These are phyloP conservation scores for Anguilla obscura DNA, from an alignment of 2,797 vertebrate species.

Conservation along the genomic window DNA sequence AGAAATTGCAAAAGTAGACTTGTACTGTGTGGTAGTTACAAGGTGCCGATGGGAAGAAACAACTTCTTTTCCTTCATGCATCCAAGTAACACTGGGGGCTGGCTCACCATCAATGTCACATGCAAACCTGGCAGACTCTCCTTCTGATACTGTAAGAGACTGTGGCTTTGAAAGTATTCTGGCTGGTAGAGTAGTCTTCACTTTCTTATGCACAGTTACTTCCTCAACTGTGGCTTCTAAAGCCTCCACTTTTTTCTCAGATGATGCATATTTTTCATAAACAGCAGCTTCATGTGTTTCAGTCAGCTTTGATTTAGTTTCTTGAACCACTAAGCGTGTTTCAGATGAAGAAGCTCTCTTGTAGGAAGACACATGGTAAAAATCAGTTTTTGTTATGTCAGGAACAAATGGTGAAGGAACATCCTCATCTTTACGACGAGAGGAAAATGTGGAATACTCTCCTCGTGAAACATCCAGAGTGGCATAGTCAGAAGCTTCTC, in stretches of 20 bases:
- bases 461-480: constrained; percentile 90
- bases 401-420: constrained; percentile 80
- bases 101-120: constrained; percentile 96
- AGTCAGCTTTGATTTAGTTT: constrained; percentile 82
- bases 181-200: constrained; percentile 82
- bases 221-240: constrained; percentile 76
- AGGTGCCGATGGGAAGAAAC: constrained; percentile 77
- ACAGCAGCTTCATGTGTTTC: constrained; percentile 79
- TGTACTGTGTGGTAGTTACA: constrained; percentile 88
- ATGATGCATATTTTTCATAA: constrained; percentile 72
- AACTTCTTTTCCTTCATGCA: constrained; percentile 72
- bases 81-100: constrained; percentile 87
- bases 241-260: constrained; percentile 73
- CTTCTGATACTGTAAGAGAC: constrained; percentile 85
- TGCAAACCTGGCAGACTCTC: constrained; percentile 86
- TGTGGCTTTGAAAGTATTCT: constrained; percentile 93
- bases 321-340: constrained; percentile 81
- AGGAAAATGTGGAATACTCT: constrained; percentile 88
- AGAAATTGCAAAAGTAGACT: constrained; percentile 89
- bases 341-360: constrained; percentile 86
- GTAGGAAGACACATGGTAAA: constrained; percentile 85
- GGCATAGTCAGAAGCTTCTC: constrained; percentile 95
- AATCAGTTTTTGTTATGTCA: constrained; percentile 84
- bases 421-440: constrained; percentile 87
- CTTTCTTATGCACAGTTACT: constrained; percentile 73